Conservation (phyloP, 1,140 invertebrate species). For the Frieseomelitta varia region DNA sequence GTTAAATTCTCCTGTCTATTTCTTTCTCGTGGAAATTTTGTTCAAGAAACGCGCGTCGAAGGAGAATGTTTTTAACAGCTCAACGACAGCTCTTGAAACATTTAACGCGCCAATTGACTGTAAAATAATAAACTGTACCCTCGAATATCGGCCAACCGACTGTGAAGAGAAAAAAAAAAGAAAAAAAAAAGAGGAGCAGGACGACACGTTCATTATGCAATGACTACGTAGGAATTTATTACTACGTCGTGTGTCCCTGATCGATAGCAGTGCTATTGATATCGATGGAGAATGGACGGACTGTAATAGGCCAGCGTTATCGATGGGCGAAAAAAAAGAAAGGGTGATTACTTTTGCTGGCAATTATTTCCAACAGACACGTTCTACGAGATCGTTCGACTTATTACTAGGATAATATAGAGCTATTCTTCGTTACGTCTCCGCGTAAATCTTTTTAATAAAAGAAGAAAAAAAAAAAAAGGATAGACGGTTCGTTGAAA, state of each 20-base stretch:
- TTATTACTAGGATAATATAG: background rate
- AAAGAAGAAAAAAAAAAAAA: background rate
- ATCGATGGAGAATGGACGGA: background rate
- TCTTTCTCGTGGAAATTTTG: no score
- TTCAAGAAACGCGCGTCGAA: no score
- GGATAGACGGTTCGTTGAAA: background rate
- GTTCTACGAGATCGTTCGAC: background rate
- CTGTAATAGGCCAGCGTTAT: conserved; percentile 1
- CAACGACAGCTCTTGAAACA: background rate
- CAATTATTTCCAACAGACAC: conserved; percentile 16
- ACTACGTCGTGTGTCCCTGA: conserved; percentile 25
- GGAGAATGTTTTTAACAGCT: no score
- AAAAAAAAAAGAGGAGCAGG: background rate
- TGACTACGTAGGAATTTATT: conserved; percentile 18
- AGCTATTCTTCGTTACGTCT: background rate
- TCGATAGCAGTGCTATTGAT: conserved; percentile 44
- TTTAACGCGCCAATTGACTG: conserved; percentile 10
- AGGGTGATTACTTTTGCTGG: background rate
- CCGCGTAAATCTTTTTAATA: background rate
- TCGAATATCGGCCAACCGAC: conserved; percentile 8
- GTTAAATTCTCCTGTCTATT: no score
- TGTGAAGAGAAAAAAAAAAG: no score
- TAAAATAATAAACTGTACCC: background rate
- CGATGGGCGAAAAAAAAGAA: background rate
- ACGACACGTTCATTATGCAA: background rate